phyloP scores from a whole-genome alignment of 2,113 vertebrate genomes.

The Leptodactylus fuscus region DNA sequence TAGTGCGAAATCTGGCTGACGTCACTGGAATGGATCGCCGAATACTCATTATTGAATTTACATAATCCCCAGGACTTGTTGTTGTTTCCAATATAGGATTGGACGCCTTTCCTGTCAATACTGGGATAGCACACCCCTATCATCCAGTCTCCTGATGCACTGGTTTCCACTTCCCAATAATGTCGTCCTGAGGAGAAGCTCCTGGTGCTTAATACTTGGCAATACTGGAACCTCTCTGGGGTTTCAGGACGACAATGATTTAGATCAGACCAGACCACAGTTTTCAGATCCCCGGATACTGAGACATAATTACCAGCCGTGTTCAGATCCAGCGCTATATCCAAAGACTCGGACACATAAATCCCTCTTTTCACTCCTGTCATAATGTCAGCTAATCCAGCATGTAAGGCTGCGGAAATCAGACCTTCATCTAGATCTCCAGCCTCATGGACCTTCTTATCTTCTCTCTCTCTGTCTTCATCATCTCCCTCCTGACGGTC shows the following conservation, averaged over 20 bases:
- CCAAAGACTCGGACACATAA: slow-evolving; percentile 16
- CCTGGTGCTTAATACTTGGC: slow-evolving; percentile 19
- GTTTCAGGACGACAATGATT: slow-evolving; percentile 9
- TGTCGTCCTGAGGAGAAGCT: slow-evolving; percentile 42
- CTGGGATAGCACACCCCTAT: slow-evolving; percentile 39
- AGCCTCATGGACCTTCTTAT: slow-evolving; percentile 13
- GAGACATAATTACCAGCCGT: neutral
- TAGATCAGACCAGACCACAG: neutral
- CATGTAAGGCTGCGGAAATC: slow-evolving; percentile 24
- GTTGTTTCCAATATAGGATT: slow-evolving; percentile 32
- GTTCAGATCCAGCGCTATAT: slow-evolving; percentile 16
- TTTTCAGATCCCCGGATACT: slow-evolving; percentile 36
- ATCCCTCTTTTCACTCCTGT: slow-evolving; percentile 5
- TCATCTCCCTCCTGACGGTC: slow-evolving; percentile 5
- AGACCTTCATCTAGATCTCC: slow-evolving; percentile 30
- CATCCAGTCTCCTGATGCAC: slow-evolving; percentile 27
- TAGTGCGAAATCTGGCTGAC: neutral
- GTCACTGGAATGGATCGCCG: slow-evolving; percentile 3
- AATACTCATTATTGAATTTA: neutral
- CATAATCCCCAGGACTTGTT: slow-evolving; percentile 36
- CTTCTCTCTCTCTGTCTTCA: slow-evolving; percentile 23
- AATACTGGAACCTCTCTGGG: slow-evolving; percentile 27
- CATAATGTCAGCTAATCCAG: slow-evolving; percentile 37
- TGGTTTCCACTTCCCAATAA: slow-evolving; percentile 58
- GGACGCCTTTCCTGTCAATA: slow-evolving; percentile 21